These are phyloP conservation scores for Baccha elongata DNA, from an alignment of 2,888 invertebrate species.

Conservation along the genomic window DNA sequence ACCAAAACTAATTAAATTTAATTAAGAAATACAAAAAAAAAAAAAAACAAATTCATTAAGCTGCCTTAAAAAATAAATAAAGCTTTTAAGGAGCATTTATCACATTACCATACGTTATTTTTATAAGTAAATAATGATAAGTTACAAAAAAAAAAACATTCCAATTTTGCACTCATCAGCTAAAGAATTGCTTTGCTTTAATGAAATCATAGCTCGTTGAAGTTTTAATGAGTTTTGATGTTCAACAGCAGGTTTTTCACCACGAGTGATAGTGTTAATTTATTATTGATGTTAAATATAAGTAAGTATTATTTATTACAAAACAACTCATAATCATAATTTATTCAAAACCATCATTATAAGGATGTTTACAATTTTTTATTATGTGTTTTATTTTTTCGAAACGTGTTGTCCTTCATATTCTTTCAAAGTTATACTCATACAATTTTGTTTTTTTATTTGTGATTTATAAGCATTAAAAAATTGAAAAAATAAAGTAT, in stretches of 20 bases:
- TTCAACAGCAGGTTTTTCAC: slow-evolving; percentile 34
- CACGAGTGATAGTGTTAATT: slow-evolving; percentile 41
- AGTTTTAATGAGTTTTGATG: slow-evolving; percentile 12
- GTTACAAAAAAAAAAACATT: slow-evolving; percentile 35
- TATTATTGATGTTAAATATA: slow-evolving; percentile 35
- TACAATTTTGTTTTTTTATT: slow-evolving; percentile 19
- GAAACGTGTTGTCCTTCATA: slow-evolving; percentile 16
- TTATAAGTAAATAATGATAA: slow-evolving; percentile 12
- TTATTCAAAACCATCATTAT: slow-evolving; percentile 31
- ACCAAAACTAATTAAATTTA: slow-evolving; percentile 52
- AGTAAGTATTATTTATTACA: slow-evolving; percentile 62
- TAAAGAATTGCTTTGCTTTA: slow-evolving; percentile 27
- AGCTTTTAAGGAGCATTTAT: slow-evolving; percentile 12
- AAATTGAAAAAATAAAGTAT: slow-evolving; percentile 12
- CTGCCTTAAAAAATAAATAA: slow-evolving; percentile 59
- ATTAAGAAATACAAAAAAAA: slow-evolving; percentile 30
- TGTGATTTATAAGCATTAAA: slow-evolving; percentile 17
- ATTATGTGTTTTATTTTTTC: background rate
- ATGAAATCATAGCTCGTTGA: no score
- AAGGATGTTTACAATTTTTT: background rate
- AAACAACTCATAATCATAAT: slow-evolving; percentile 23
- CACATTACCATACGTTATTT: slow-evolving; percentile 18
- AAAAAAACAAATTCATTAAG: slow-evolving; percentile 48
- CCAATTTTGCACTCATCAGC: slow-evolving; percentile 38
- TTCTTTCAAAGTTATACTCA: background rate